Evolutionary conservation across 2,797 vertebrate genomes (phyloP), one percentile per base, ranked within the genome.

Genomic region (Dendrocincla tyrannina): DNA sequence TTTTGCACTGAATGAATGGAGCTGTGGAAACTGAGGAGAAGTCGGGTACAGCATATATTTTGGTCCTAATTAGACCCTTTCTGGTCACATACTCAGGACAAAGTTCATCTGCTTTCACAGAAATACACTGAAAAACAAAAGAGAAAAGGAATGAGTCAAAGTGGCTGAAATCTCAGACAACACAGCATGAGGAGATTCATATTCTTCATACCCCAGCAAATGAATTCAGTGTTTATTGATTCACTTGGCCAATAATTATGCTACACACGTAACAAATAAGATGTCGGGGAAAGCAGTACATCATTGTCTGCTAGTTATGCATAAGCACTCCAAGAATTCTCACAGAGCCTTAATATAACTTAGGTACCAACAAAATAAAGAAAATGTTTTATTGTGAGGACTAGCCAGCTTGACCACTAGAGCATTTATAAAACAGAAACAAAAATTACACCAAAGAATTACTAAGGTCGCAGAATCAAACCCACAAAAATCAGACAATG

Each of bases 141-240:
- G 55, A 93, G 78, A 85, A 95, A 60, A 30, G 20, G 78, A 75
- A 56, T 18, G 9, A 64, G 7, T 20, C 35, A 32, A 64, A 75
- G 9, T 72, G 42, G 25, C 52, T 75, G 83, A 88, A 88, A 88
- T 42, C 33, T 58, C 64, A 59, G 50, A 16, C 81, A 60, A 84
- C 60, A 12, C 42, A 69, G 20, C 60, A 73, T 35, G 19, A 53
- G 14, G 25, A 66, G 13, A 85, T 92, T 85, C 50, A 53, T 47
- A 47, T 79, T 87, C 49, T 46, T 95, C 37, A 23, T 49, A 55
- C 13, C 82, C 44, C 52, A 86, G 44, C 32, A 89, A 84, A 94
- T 56, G 17, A 62, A 74, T 74, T 92, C 79, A 55, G 30, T 84
- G 73, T 37, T 95, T 95, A 89, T 91, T 93, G 79, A 95, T 92